Evolutionary conservation across 2,113 vertebrate genomes (phyloP), one percentile per base, ranked within the genome.

Genomic region (Buteo buteo): DNA sequence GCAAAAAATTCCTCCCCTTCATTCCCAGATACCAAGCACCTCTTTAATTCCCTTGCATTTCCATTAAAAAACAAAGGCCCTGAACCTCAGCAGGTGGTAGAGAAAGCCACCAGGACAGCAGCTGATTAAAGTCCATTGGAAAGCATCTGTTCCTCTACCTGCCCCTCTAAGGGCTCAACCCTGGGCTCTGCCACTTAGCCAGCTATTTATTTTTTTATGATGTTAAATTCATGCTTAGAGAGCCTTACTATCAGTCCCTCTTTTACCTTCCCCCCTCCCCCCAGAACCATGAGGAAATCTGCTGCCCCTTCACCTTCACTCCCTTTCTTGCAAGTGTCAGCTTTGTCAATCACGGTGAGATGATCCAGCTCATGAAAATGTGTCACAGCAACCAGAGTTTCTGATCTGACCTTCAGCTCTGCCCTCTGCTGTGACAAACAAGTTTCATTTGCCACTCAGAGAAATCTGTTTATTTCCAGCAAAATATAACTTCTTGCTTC

Each of bases 381-480:
- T 97, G 97, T 96, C 96, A 95, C 83, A 90, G 94, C 94, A 95
- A 80, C 86, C 58, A 85, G 76, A 86, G 64, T 64, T 95, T 90
- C 71, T 92, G 81, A 78, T 95, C 91, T 97, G 97, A 97, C 96
- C 97, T 98, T 97, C 96, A 97, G 91, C 67, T 93, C 78, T 97
- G 95, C 94, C 85, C 93, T 97, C 97, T 95, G 94, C 94, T 96
- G 94, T 97, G 95, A 98, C 97, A 97, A 98, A 98, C 94, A 94
- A 93, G 93, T 97, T 97, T 92, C 96, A 96, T 97, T 98, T 93
- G 88, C 96, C 93, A 96, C 94, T 97, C 90, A 95, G 84, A 95
- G 70, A 95, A 96, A 96, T 90, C 86, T 95, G 96, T 87, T 89
- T 90, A 88, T 96, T 96, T 94, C 67, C 73, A 94, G 83, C 70